Base-by-base conservation (phyloP, 2,113 vertebrate species). In the Onychostoma macrolepis region DNA sequence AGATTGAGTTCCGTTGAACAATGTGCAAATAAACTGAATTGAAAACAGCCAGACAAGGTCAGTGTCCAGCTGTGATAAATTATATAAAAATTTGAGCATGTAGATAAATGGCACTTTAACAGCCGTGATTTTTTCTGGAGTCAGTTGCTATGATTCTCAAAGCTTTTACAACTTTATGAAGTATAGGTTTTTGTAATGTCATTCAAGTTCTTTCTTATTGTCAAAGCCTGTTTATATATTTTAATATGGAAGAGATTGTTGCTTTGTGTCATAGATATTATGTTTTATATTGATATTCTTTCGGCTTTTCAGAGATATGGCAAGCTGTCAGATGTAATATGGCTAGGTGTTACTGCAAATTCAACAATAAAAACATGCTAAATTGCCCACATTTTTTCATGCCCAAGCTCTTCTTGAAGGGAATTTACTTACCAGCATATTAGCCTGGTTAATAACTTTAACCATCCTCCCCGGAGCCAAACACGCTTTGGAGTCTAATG, bases 401-500 rank as follows among this genome's bases (percentile, higher is more conserved):
- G 63, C 15, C 79, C 7, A 28, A 28, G 36, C 24, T 0, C 26
- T 33, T 69, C 10, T 30, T 43, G 33, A 21, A 30, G 43, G 28
- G 38, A 36, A 24, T 83, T 53, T 83, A 69, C 81, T 48, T 19
- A 84, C 67, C 48, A 84, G 45, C 48, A 58, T 48, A 48, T 76
- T 83, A 86, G 79, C 65, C 74, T 84, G 61, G 45, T 85, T 78
- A 53, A 82, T 69, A 84, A 82, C 24, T 26, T 50, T 63, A 83
- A 83, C 72, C 83, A 61, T 72, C n/a, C 86, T 33, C 65, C 33
- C 33, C 13, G n/a, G 89, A 91, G 89, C 84, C 89, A 87, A 90
- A 89, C 41, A 90, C 33, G 77, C 83, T 85, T 89, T 87, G 77
- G 80, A 90, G 83, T 87, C 89, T 90, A 89, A 92, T 93, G 76